These are phyloP conservation scores for Lagria hirta DNA, from an alignment of 2,888 invertebrate genomes.

Conservation along the genomic window DNA sequence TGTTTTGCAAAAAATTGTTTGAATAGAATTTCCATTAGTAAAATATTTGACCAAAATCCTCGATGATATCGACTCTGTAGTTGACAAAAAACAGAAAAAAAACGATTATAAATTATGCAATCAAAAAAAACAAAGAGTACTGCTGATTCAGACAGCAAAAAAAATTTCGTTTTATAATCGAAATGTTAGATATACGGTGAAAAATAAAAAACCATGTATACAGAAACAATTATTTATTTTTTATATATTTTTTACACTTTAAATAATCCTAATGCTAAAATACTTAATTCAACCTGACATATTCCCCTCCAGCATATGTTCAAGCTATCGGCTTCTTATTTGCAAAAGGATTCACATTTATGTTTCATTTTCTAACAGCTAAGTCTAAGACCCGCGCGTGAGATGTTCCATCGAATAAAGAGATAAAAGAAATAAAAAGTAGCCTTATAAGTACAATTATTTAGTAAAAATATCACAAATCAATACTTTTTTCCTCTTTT, in stretches of 20 bases:
- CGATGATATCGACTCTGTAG: too few species aligned
- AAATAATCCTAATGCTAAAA: conserved; percentile 19
- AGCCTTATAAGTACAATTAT: conserved; percentile 9
- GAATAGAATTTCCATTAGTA: too few species aligned
- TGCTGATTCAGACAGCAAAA: too few species aligned
- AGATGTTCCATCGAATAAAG: conserved; percentile 8
- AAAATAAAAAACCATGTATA: conserved; percentile 4
- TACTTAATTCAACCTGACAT: conserved; percentile 17
- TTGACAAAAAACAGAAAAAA: too few species aligned
- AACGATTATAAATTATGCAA: too few species aligned
- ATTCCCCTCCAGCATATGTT: conserved; percentile 18
- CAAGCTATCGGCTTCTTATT: conserved; percentile 8
- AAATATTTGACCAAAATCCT: too few species aligned
- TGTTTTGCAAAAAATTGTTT: too few species aligned
- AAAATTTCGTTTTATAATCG: background rate
- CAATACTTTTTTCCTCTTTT: conserved; percentile 23
- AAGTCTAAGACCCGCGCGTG: conserved; percentile 9
- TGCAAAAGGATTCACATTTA: conserved; percentile 15
- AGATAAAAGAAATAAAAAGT: background rate
- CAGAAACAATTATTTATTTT: conserved; percentile 26
- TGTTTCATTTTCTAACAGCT: conserved; percentile 15
- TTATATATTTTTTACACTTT: conserved; percentile 22
- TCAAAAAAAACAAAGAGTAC: too few species aligned
- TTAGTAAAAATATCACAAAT: conserved; percentile 20
- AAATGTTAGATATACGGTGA: background rate